Percentiles rank a stretch among this genome's conserved stretches.
Evolutionary conservation across 2,888 invertebrate species (phyloP).

Genomic region (Hypsopygia costalis): DNA sequence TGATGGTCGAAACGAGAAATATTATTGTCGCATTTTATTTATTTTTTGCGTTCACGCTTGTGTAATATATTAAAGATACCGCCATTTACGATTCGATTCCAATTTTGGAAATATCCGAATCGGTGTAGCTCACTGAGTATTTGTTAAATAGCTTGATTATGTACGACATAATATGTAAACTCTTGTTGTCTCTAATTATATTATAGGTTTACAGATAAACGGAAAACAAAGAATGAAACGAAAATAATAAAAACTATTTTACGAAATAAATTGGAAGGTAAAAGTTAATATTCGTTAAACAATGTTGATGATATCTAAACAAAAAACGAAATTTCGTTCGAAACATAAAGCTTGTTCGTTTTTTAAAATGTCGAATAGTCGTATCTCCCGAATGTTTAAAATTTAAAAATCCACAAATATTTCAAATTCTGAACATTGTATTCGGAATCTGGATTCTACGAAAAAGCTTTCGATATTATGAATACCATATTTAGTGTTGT

Average conservation of each 20-base stretch:
- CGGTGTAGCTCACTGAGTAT: background rate
- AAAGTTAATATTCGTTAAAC: slow-evolving; percentile 2
- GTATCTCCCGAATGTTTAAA: slow-evolving; percentile 1
- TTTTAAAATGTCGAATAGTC: background rate
- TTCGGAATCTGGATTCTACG: slow-evolving; percentile 27
- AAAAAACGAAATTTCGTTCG: slow-evolving; percentile 3
- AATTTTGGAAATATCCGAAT: slow-evolving; percentile 2
- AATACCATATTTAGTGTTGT: slow-evolving; percentile 43
- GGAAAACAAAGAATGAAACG: no score
- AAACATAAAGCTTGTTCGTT: background rate
- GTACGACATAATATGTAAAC: background rate
- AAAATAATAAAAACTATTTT: background rate
- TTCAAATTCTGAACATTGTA: slow-evolving; percentile 12
- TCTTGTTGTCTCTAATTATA: background rate
- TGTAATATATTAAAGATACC: background rate
- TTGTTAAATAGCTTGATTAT: background rate
- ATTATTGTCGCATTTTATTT: slow-evolving; percentile 15
- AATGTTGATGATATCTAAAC: background rate
- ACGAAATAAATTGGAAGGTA: background rate
- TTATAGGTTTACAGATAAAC: background rate
- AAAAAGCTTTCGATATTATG: slow-evolving; percentile 42
- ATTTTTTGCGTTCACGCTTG: background rate
- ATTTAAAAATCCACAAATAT: slow-evolving; percentile 10
- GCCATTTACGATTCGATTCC: background rate
- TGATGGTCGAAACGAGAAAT: slow-evolving; percentile 28